Percentiles rank a stretch among this genome's conserved stretches.
Conservation (phyloP, 2,113 vertebrate species). For the Serinus canaria region DNA sequence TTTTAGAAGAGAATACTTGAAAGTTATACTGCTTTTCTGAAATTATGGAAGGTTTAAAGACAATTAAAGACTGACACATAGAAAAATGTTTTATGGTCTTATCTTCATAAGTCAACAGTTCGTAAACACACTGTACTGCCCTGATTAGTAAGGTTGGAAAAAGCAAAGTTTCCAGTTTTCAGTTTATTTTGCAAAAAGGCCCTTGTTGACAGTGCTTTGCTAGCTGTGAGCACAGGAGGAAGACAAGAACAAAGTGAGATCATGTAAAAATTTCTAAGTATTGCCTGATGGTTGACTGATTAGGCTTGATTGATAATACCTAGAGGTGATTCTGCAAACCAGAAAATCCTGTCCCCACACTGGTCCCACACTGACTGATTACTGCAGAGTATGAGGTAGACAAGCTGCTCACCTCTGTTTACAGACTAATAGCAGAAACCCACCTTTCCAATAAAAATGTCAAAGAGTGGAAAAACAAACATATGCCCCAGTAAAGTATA, state of each 20-base stretch:
- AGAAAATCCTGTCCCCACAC: neutral
- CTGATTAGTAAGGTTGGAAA: neutral
- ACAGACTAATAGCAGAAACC: neutral
- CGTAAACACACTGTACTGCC: neutral
- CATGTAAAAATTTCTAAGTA: neutral
- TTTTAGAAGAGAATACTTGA: neutral
- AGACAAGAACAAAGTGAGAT: constrained; percentile 3
- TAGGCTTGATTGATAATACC: neutral
- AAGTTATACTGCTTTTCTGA: neutral
- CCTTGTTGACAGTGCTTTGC: neutral
- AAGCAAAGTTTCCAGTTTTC: neutral
- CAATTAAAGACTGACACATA: neutral
- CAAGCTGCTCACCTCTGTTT: neutral
- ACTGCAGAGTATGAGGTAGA: neutral
- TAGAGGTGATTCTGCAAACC: constrained; percentile 6
- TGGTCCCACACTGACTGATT: neutral
- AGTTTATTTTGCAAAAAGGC: neutral
- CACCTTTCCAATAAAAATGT: constrained; percentile 41
- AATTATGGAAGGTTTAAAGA: neutral
- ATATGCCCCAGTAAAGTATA: neutral
- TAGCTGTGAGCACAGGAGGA: neutral
- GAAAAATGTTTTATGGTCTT: neutral
- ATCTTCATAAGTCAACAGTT: neutral
- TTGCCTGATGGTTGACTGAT: constrained; percentile 29
- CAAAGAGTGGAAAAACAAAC: constrained; percentile 1